These are phyloP conservation scores for Lucifuga dentata DNA, from an alignment of 2,113 vertebrate genomes.

Conservation along the genomic window DNA sequence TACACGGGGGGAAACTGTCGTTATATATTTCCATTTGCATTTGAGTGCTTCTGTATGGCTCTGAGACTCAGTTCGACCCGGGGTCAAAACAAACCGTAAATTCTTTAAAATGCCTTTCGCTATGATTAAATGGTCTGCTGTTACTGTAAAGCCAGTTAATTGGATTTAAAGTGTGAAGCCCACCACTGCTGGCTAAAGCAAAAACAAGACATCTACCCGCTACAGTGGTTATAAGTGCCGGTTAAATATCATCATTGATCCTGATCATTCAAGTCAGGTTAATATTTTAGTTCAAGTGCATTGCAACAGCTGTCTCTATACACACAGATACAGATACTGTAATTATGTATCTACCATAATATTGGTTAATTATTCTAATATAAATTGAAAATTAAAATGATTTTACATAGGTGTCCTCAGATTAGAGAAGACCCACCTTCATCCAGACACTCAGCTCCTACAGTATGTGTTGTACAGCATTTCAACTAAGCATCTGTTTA, in stretches of 20 bases:
- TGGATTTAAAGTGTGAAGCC: conserved; percentile 54
- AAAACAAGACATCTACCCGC: conserved; percentile 38
- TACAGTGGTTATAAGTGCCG: conserved; percentile 25
- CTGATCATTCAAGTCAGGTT: too few relatives aligned
- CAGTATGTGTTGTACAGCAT: too few relatives aligned
- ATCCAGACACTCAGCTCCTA: too few relatives aligned
- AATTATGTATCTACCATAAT: too few relatives aligned
- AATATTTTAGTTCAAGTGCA: too few relatives aligned
- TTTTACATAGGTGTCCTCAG: too few relatives aligned
- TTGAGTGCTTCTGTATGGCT: conserved; percentile 40
- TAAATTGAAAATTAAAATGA: too few relatives aligned
- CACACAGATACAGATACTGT: too few relatives aligned
- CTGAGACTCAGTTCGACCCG: conserved; percentile 37
- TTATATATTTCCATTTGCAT: conserved; percentile 40
- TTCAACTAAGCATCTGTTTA: too few relatives aligned
- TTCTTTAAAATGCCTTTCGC: conserved; percentile 65
- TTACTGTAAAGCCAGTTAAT: conserved; percentile 52
- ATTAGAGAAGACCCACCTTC: too few relatives aligned
- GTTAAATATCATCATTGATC: conserved; percentile 26
- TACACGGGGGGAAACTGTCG: neutral
- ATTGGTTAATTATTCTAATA: too few relatives aligned
- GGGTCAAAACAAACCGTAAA: conserved; percentile 47
- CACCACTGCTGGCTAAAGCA: conserved; percentile 13
- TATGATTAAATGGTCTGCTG: conserved; percentile 65
- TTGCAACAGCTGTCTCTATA: too few relatives aligned